Conservation (phyloP, 37 sponge, comb jelly and placozoan species). For the Corticium candelabrum region DNA sequence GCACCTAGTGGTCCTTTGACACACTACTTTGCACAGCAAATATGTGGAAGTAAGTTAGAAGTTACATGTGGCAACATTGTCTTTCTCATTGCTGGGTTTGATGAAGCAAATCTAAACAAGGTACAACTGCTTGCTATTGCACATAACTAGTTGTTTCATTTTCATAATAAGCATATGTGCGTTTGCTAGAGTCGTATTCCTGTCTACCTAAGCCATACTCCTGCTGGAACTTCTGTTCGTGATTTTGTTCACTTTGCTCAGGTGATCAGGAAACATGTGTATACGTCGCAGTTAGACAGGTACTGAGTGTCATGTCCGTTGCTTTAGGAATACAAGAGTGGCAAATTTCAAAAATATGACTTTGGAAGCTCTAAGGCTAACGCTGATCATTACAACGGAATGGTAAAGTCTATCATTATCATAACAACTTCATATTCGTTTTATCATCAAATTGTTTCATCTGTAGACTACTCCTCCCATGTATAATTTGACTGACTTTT, state of each 20-base stretch:
- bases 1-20: conserved; percentile 38
- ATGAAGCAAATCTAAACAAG: conserved; percentile 15
- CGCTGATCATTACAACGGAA: not conserved
- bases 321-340: not conserved
- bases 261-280: too few relatives aligned
- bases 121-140: not conserved
- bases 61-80: conserved; percentile 61
- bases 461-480: not conserved
- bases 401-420: too few relatives aligned
- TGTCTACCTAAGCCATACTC: conserved; percentile 74
- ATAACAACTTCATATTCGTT: too few relatives aligned
- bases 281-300: too few relatives aligned
- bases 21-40: conserved; percentile 13
- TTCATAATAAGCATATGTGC: not conserved
- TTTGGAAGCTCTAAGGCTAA: not conserved
- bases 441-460: too few relatives aligned
- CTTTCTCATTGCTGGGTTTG: conserved; percentile 53
- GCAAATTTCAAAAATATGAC: not conserved
- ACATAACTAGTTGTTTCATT: too few relatives aligned
- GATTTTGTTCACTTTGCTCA: conserved; percentile 70
- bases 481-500: not conserved
- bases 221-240: conserved; percentile 85
- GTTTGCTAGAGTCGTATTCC: conserved; percentile 47
- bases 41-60: conserved; percentile 25
- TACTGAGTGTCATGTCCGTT: too few relatives aligned